Base-by-base conservation (phyloP, 2,797 vertebrate species). In the Gymnothorax javanicus region DNA sequence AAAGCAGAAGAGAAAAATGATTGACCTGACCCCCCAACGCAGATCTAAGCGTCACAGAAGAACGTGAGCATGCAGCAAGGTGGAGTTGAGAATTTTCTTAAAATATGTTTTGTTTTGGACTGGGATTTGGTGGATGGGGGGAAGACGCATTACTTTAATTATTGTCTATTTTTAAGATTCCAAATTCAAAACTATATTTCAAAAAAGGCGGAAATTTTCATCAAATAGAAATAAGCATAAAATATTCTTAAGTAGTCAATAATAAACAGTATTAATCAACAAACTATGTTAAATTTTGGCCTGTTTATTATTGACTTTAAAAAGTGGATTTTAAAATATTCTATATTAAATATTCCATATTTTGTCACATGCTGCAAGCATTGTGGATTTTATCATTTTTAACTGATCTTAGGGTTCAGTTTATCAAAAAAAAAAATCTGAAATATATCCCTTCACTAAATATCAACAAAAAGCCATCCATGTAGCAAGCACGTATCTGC, bases 1-100 rank as follows among this genome's bases (percentile, higher is more conserved):
- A 23, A 33, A 56, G 20, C 69, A 64, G 52, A 94, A 92, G 88
- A 91, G 91, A 84, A 92, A 86, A 87, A 15, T 67, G 3, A 20
- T 57, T 5, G 87, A 88, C 33, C 60, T 60, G 59, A 91, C 90
- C 8, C 89, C 91, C 56, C 0, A 25, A 69, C 86, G 82, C 67
- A 89, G 87, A 86, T 89, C 90, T 3, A 91, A 91, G 83, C 90
- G 89, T 27, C 88, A 17, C 43, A 81, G 85, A 33, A 23, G 87
- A 67, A 73, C 60, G 0, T 81, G 56, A 81, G 77, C 52, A 81
- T 81, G 77, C 23, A 11, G 77, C 23, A 56, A 50, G 7, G 23
- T 15, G 20, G 11, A 52, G 50, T 56, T 33, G 13, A 7, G 15
- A 52, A 20, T 56, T 79, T 77, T 77, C 43, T 67, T 50, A 23